Conservation (phyloP, 2,888 invertebrate species). For the Drosophila crucigera region DNA sequence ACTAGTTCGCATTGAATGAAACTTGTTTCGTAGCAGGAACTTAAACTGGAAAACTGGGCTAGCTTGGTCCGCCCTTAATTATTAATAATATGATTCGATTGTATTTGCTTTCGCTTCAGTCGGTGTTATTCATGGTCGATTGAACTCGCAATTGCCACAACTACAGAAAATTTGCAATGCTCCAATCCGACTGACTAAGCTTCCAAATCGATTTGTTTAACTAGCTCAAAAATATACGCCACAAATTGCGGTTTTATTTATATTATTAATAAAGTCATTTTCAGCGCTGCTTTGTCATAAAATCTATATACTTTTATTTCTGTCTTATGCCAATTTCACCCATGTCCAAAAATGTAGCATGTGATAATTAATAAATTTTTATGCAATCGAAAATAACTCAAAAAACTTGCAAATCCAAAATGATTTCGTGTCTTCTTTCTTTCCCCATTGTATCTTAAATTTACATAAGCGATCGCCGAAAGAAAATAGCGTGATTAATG, state of each 20-base stretch:
- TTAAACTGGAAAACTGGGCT: conserved; percentile 36
- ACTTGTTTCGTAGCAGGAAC: conserved; percentile 46
- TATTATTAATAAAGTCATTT: background rate
- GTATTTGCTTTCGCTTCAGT: conserved; percentile 52
- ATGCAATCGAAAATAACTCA: background rate
- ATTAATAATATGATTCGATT: conserved; percentile 1
- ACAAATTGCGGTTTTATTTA: background rate
- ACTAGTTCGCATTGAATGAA: conserved; percentile 21
- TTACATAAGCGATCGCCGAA: background rate
- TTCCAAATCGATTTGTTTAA: background rate
- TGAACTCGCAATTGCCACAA: conserved; percentile 10
- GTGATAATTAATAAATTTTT: background rate
- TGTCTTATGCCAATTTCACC: background rate
- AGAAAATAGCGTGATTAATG: background rate
- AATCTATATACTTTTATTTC: background rate
- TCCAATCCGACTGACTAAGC: background rate
- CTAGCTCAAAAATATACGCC: background rate
- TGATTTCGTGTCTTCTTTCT: background rate
- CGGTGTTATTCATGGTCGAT: conserved; percentile 56
- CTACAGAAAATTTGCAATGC: background rate
- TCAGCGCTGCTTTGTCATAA: background rate
- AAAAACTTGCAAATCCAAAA: background rate
- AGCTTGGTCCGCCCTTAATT: conserved; percentile 31
- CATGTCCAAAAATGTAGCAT: background rate
- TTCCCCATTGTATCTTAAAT: background rate